A percentile compares a stretch with the other conserved stretches of the same genome.
Evolutionary conservation across 2,888 invertebrate genomes (phyloP).

Genomic region (Sphinx pinastri): DNA sequence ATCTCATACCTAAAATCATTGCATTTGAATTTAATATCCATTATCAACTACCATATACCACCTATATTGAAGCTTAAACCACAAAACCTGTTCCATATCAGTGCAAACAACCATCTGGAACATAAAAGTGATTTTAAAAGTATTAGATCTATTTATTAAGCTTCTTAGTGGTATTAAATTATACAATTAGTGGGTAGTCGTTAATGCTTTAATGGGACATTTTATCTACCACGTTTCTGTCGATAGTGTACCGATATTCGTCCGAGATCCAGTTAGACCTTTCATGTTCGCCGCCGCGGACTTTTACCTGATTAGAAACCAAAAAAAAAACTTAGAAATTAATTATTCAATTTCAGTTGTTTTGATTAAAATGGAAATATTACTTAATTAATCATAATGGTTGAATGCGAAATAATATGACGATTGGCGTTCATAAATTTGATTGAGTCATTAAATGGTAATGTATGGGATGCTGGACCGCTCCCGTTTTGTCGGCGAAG

Average conservation of each 20-base stretch:
- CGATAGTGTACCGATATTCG: conserved; percentile 35
- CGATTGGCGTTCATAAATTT: conserved; percentile 23
- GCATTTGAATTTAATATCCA: background rate
- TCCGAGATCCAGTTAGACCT: conserved; percentile 8
- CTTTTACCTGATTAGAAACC: conserved; percentile 62
- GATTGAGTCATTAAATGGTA: conserved; percentile 25
- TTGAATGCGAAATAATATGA: conserved; percentile 29
- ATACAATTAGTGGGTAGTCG: conserved; percentile 38
- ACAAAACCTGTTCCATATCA: background rate
- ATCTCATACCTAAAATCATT: background rate
- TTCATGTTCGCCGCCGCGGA: conserved; percentile 43
- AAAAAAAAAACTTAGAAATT: conserved; percentile 39
- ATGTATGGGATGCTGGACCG: conserved; percentile 18
- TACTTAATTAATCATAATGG: conserved; percentile 28
- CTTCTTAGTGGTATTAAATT: conserved; percentile 34
- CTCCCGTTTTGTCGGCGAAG: conserved; percentile 23
- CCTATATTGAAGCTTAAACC: background rate
- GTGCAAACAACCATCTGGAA: conserved; percentile 10
- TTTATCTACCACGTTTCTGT: conserved; percentile 38
- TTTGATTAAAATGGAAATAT: conserved; percentile 61
- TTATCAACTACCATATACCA: conserved; percentile 13
- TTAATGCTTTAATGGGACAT: conserved; percentile 41
- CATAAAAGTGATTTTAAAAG: conserved; percentile 16
- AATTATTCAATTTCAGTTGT: conserved; percentile 37
- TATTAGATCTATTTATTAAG: conserved; percentile 26